Conservation (phyloP, 2,797 vertebrate genomes). For the Sarcoramphus papa region DNA sequence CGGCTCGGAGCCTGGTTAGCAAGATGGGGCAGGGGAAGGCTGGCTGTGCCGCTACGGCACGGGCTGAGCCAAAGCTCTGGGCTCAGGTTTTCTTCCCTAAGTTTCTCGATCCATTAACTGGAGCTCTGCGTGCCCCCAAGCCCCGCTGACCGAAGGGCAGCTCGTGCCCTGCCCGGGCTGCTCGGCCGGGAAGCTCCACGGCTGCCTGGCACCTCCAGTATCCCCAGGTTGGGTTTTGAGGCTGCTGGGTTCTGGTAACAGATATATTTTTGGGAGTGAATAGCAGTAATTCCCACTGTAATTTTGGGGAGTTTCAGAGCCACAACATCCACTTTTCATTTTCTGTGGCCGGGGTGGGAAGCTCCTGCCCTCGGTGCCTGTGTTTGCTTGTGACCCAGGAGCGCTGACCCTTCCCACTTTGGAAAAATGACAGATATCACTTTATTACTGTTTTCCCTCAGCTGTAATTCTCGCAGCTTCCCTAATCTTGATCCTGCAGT, state of each 20-base stretch:
- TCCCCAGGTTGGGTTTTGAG: background rate
- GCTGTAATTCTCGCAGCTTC: constrained; percentile 31
- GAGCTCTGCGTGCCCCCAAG: background rate
- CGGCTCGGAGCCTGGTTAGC: background rate
- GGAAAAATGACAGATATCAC: background rate
- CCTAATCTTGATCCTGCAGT: constrained; percentile 41
- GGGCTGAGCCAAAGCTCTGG: background rate
- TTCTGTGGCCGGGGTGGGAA: background rate
- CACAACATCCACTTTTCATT: background rate
- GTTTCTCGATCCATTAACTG: background rate
- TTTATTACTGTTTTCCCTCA: constrained; percentile 57
- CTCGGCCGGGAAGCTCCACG: rapidly evolving
- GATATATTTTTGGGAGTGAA: background rate
- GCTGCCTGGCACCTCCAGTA: background rate
- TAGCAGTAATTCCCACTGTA: background rate
- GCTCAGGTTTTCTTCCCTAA: background rate
- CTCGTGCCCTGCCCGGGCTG: background rate
- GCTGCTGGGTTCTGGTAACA: background rate
- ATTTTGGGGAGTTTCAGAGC: background rate
- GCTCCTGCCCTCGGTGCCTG: background rate
- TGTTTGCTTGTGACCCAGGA: background rate
- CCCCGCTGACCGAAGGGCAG: rapidly evolving
- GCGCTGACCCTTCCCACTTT: background rate
- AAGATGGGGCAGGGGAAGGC: background rate
- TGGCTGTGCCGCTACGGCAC: rapidly evolving